Evolutionary conservation across 2,797 vertebrate species (phyloP).

Genomic region (Nyctibius grandis): DNA sequence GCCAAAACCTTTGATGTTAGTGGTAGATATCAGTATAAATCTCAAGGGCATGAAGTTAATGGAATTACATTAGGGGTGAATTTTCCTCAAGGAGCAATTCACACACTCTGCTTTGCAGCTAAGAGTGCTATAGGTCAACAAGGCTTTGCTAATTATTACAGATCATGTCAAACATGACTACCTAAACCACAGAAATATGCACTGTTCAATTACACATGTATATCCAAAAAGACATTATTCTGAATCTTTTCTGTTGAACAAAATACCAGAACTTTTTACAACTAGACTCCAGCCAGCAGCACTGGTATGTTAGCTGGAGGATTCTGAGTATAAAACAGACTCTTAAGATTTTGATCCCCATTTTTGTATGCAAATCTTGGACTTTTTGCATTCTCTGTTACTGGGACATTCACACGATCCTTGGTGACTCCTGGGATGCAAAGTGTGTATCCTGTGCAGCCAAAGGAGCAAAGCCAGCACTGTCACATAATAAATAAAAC

Average conservation of each 20-base stretch:
- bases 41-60: conserved; percentile 40
- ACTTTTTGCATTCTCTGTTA: not conserved
- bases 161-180: conserved; percentile 28
- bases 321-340: not conserved
- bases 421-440: conserved; percentile 19
- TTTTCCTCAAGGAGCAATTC: conserved; percentile 46
- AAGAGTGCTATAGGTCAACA: conserved; percentile 23
- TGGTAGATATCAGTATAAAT: conserved; percentile 44
- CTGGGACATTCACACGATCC: conserved; percentile 38
- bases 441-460: conserved; percentile 22
- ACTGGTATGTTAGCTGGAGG: not conserved
- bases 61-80: conserved; percentile 38
- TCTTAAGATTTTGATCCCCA: conserved; percentile 3
- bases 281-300: not conserved
- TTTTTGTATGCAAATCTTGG: not conserved
- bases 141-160: conserved; percentile 47
- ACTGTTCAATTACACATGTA: not conserved
- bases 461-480: conserved; percentile 40
- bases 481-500: conserved; percentile 56
- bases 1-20: conserved; percentile 37
- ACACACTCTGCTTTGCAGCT: conserved; percentile 11
- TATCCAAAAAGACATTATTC: not conserved
- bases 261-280: not conserved
- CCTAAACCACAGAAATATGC: not conserved
- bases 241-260: not conserved